Percentiles rank a stretch among this genome's conserved stretches.
Conservation (phyloP, 2,113 vertebrate genomes). For the Aythya baeri region DNA sequence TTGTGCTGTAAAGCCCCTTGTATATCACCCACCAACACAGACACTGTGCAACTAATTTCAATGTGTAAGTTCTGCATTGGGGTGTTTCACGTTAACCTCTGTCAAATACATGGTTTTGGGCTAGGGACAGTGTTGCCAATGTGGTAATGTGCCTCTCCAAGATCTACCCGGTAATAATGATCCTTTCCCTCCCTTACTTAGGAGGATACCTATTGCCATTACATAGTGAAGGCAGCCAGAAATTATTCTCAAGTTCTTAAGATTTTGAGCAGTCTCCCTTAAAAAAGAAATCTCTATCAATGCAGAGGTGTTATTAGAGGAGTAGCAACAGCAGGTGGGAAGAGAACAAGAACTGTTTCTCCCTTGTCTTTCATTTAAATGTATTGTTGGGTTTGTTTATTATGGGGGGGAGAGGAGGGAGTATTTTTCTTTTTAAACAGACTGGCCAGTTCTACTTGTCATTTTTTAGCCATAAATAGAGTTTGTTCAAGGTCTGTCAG, state of each 20-base stretch:
- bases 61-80: neutral
- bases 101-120: neutral
- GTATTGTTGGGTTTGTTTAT: neutral
- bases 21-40: neutral
- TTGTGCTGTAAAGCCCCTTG: neutral
- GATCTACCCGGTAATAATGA: rapidly evolving
- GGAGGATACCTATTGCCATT: neutral
- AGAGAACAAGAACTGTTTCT: neutral
- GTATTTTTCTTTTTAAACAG: neutral
- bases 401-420: neutral
- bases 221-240: neutral
- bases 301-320: neutral
- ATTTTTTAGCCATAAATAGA: neutral
- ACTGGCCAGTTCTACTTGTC: rapidly evolving
- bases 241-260: neutral
- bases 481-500: neutral
- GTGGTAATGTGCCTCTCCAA: neutral
- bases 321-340: neutral
- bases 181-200: neutral
- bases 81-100: neutral
- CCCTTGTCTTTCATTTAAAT: neutral
- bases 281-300: neutral
- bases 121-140: neutral
- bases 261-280: neutral
- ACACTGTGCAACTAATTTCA: neutral